These are phyloP conservation scores for Malurus alboscapulatus DNA, from an alignment of 2,113 vertebrate genomes.

Conservation along the genomic window DNA sequence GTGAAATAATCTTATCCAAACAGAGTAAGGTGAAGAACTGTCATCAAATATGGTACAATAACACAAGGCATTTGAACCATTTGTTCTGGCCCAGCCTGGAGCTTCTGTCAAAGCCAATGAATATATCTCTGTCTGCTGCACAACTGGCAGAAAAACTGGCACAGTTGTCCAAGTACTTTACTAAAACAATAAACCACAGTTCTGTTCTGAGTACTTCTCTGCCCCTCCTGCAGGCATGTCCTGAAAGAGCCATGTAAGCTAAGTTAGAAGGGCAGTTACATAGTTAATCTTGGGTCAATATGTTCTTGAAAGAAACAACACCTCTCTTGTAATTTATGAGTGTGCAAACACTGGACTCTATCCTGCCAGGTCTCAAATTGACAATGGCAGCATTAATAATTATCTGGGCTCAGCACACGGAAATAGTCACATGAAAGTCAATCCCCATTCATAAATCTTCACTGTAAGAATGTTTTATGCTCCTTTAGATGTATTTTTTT, in stretches of 20 bases:
- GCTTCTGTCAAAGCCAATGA: background rate
- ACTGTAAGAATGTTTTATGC: background rate
- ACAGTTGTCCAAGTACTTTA: background rate
- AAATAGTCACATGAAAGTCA: background rate
- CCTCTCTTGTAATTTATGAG: background rate
- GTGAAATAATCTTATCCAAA: background rate
- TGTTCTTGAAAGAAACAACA: constrained; percentile 5
- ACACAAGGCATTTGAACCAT: background rate
- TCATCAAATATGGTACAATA: background rate
- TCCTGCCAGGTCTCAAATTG: background rate
- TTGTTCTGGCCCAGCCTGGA: background rate
- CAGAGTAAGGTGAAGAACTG: background rate
- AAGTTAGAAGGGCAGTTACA: background rate
- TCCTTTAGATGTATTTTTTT: background rate
- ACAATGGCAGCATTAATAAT: background rate
- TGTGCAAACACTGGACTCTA: background rate
- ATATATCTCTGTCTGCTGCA: background rate
- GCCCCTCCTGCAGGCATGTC: background rate
- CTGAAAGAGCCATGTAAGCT: background rate
- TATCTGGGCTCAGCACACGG: background rate
- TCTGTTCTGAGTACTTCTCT: background rate
- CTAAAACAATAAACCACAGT: background rate
- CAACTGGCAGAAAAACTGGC: background rate
- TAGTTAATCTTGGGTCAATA: background rate
- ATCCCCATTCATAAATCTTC: constrained; percentile 2